Base-by-base conservation (phyloP, 2,888 invertebrate species). In the Pterobdella sp. region DNA sequence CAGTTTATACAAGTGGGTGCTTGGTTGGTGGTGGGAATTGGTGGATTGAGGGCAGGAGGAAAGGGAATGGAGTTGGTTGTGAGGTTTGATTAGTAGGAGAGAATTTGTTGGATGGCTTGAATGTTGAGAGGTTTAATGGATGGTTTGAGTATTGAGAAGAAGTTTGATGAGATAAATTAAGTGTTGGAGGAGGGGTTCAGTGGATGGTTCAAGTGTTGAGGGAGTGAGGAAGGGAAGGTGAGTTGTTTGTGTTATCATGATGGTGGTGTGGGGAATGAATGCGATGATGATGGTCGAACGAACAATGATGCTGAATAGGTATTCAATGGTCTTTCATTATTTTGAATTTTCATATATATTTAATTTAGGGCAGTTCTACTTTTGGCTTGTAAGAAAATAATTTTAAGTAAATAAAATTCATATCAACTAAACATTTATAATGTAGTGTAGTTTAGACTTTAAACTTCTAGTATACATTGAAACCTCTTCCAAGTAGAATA, bases 1-100 rank as follows among this genome's bases (percentile, higher is more conserved):
- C 87, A 87, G 80, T 90, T 92, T 83, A 86, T 93, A 68, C 86
- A 87, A 74, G 84, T 84, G 76, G 80, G 81, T 79, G n/a, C 60
- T 42, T 7, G 7, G 42, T 18, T 42, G 7, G 10, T 14, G n/a
- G n/a, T n/a, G n/a, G n/a, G n/a, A n/a, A n/a, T n/a, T n/a, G n/a
- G n/a, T n/a, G n/a, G n/a, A n/a, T n/a, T n/a, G n/a, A n/a, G n/a
- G n/a, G n/a, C n/a, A 14, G 49, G 49, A 22, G 49, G 10, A 42
- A 22, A 22, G 49, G 49, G 49, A 22, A 14, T 42, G 49, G 49
- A 22, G 49, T 42, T 42, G 7, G 49, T 42, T 7, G 49, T 14
- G 22, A 22, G 22, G 49, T 7, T 7, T 7, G 49, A 22, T 42
- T 42, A 14, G 49, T 7, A 26, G 60, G 60, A 26, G 60, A 22